Evolutionary conservation across 2,888 invertebrate genomes (phyloP).

Genomic region (Dione vanillae): DNA sequence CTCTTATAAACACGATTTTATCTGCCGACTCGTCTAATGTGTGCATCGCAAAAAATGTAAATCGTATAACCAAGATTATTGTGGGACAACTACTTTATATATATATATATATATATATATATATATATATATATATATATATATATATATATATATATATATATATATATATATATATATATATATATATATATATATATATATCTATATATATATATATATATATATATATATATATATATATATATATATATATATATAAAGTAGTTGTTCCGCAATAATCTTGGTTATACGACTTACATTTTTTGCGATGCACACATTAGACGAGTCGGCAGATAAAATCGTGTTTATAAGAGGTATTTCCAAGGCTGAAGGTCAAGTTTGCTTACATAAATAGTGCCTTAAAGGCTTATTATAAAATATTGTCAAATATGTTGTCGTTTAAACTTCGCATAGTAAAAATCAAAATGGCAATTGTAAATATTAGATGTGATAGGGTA

Average conservation of each 20-base stretch:
- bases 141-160: no score
- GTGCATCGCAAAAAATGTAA: conserved; percentile 45
- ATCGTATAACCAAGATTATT: conserved; percentile 35
- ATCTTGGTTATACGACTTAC: conserved; percentile 37
- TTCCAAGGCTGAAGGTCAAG: conserved; percentile 48
- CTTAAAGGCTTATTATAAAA: conserved; percentile 4
- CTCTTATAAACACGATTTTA: conserved; percentile 44
- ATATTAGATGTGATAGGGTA: no score
- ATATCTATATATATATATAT: no score
- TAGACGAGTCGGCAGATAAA: conserved; percentile 42
- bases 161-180: no score
- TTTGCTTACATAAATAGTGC: conserved; percentile 34
- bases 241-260: no score
- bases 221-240: no score
- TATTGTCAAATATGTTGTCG: no score
- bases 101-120: no score
- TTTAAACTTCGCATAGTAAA: no score
- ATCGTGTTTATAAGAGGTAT: conserved; percentile 45
- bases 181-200: no score
- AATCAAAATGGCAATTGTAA: no score
- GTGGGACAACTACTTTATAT: conserved; percentile 18
- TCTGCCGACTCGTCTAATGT: conserved; percentile 40
- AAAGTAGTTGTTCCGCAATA: conserved; percentile 16
- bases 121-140: no score
- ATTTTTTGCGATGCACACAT: conserved; percentile 46